A percentile compares a stretch with the other conserved stretches of the same genome.
Conservation (phyloP, 2,888 invertebrate genomes). For the Ectemnius cavifrons region DNA sequence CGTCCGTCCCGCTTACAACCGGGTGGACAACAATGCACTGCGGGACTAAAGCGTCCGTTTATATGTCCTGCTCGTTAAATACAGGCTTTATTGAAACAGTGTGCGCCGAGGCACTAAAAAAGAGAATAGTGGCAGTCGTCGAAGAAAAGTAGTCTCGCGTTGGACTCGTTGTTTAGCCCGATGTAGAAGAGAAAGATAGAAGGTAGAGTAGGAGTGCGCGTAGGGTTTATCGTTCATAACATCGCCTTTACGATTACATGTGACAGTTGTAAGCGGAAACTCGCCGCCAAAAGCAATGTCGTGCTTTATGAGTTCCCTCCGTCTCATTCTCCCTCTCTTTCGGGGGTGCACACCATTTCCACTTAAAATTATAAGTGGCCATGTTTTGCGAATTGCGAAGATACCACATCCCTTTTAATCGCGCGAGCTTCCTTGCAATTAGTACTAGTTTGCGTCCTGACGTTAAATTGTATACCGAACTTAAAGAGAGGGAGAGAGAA, state of each 20-base stretch:
- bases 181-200: not conserved
- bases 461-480: conserved; percentile 39
- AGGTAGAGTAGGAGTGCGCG: not conserved
- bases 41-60: too few species aligned
- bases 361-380: too few species aligned
- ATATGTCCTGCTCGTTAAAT: conserved; percentile 1
- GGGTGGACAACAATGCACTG: too few species aligned
- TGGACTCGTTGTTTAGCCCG: too few species aligned
- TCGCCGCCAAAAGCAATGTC: not conserved
- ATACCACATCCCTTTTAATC: too few species aligned
- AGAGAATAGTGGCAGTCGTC: not conserved
- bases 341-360: not conserved
- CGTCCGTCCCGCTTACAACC: too few species aligned
- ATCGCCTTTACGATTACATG: not conserved
- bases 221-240: conserved; percentile 9
- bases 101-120: not conserved
- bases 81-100: conserved; percentile 1
- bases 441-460: not conserved
- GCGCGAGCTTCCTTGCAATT: not conserved
- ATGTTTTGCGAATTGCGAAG: too few species aligned
- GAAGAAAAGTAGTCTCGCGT: conserved; percentile 5
- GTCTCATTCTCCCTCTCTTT: not conserved
- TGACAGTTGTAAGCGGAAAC: not conserved
- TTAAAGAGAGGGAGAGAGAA: not conserved
- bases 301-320: not conserved